phyloP scores from a whole-genome alignment of 2,888 invertebrate species.

The Ferrisia virgata region DNA sequence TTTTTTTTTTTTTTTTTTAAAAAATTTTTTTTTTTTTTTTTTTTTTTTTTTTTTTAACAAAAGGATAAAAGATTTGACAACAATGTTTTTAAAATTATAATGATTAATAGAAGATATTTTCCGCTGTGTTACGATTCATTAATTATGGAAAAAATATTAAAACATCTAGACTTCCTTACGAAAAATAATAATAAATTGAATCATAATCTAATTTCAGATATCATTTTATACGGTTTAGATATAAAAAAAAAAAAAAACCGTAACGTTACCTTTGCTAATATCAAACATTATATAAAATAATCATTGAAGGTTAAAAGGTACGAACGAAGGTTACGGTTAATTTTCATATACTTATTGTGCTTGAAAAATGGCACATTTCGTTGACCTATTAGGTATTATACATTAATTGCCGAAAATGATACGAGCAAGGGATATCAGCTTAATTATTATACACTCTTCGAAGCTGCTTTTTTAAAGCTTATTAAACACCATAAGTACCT shows the following conservation, averaged over 20 bases:
- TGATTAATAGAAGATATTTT: too few species aligned
- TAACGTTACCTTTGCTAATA: slow-evolving; percentile 4
- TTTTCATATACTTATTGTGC: background rate
- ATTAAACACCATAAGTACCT: background rate
- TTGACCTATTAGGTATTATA: background rate
- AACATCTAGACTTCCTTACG: too few species aligned
- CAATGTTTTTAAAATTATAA: too few species aligned
- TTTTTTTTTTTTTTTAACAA: too few species aligned
- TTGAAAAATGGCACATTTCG: background rate
- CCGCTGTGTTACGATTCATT: background rate
- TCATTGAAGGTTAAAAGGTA: slow-evolving; percentile 18
- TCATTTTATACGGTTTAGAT: background rate
- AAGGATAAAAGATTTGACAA: too few species aligned
- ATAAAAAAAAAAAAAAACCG: background rate
- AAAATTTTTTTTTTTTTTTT: too few species aligned
- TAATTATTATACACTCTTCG: background rate
- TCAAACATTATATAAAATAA: background rate
- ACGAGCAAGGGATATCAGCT: background rate
- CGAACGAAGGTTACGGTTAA: slow-evolving; percentile 16
- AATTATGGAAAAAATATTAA: background rate
- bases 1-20: too few species aligned
- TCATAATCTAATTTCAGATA: background rate
- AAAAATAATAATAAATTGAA: background rate
- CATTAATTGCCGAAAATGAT: slow-evolving; percentile 6
- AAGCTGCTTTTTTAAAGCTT: background rate